phyloP scores from a whole-genome alignment of 2,113 vertebrate species.

The Pedionomus torquatus region DNA sequence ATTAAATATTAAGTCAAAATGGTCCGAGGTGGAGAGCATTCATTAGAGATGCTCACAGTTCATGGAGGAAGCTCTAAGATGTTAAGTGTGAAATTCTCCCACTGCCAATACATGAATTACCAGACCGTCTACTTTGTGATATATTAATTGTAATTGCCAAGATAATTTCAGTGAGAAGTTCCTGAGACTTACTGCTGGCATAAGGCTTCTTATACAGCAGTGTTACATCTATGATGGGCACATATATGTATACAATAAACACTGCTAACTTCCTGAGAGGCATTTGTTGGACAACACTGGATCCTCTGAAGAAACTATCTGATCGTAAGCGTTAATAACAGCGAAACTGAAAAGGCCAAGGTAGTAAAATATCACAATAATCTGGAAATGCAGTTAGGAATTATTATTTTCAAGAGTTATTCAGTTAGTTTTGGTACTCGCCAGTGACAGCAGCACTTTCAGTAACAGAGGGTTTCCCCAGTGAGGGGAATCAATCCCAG shows the following conservation, averaged over 20 bases:
- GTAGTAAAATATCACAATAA: not conserved
- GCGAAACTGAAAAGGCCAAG: not conserved
- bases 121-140: not conserved
- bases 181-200: not conserved
- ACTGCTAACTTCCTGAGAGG: not conserved
- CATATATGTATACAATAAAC: not conserved
- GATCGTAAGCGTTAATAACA: not conserved
- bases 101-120: not conserved
- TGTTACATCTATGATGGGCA: not conserved
- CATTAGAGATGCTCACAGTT: not conserved
- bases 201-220: not conserved
- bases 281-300: not conserved
- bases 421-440: not conserved
- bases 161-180: not conserved
- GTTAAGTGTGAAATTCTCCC: not conserved
- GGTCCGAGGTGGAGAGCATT: not conserved
- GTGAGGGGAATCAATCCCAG: not conserved
- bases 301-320: slow-evolving; percentile 8
- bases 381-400: not conserved
- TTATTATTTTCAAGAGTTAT: not conserved
- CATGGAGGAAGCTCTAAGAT: not conserved
- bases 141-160: not conserved
- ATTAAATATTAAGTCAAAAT: not conserved
- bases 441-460: not conserved
- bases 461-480: not conserved